Evolutionary conservation across 2,113 vertebrate genomes (phyloP).

Genomic region (Brevimyrus niger): DNA sequence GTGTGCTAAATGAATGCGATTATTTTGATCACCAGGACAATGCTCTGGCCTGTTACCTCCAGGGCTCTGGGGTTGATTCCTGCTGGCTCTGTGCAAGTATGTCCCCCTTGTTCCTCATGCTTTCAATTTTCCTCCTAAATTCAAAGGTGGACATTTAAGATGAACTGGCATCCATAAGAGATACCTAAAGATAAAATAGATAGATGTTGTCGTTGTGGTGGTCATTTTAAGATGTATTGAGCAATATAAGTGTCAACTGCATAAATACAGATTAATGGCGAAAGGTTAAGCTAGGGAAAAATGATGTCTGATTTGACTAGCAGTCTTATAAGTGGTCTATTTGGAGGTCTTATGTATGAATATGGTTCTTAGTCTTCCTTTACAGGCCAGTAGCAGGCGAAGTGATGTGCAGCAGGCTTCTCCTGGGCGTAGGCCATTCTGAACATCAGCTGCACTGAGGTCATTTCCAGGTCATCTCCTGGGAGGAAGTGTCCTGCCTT

Average conservation of each 20-base stretch:
- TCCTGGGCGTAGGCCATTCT: conserved; percentile 59
- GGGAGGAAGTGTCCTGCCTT: conserved; percentile 72
- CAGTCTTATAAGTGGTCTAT: not conserved
- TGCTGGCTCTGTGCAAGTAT: not conserved
- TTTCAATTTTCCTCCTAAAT: not conserved
- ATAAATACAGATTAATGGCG: not conserved
- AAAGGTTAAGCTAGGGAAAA: not conserved
- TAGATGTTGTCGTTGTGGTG: not conserved
- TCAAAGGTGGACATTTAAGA: not conserved
- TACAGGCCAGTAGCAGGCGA: not conserved
- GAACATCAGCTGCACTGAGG: conserved; percentile 59
- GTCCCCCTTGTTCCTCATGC: not conserved
- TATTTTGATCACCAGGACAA: not conserved
- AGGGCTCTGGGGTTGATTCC: not conserved
- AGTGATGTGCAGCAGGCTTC: conserved; percentile 42
- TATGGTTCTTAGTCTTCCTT: not conserved
- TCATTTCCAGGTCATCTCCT: conserved; percentile 76
- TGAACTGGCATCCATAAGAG: not conserved
- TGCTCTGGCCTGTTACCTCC: not conserved
- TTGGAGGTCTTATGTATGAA: not conserved
- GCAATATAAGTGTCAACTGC: not conserved
- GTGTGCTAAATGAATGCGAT: not conserved
- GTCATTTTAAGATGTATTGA: not conserved
- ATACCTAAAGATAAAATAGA: not conserved
- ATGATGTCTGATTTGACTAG: not conserved